phyloP scores from a whole-genome alignment of 1,140 invertebrate genomes.

The Drosophila arawakana region DNA sequence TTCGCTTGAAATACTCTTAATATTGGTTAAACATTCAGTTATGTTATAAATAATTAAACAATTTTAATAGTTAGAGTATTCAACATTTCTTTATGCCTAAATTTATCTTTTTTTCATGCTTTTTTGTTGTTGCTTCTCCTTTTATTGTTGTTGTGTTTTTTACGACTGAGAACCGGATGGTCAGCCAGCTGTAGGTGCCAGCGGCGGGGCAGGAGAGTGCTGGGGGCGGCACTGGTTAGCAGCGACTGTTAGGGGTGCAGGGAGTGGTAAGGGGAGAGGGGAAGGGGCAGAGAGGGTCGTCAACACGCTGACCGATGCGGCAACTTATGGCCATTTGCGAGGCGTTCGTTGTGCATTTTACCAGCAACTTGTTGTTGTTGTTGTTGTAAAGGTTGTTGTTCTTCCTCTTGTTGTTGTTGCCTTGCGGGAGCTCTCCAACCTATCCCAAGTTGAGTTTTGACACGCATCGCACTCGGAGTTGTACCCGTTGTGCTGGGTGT shows the following conservation, averaged over 20 bases:
- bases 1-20: too few species aligned
- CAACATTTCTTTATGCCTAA: too few species aligned
- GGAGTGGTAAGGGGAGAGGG: background rate
- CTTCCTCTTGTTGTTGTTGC: slow-evolving; percentile 46
- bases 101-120: background rate
- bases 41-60: too few species aligned
- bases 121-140: slow-evolving; percentile 22
- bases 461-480: slow-evolving; percentile 60
- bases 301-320: slow-evolving; percentile 52
- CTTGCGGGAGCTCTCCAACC: slow-evolving; percentile 79
- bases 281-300: slow-evolving; percentile 27
- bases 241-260: background rate
- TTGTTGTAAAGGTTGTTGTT: slow-evolving; percentile 35
- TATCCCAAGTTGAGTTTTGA: slow-evolving; percentile 79
- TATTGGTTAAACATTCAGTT: too few species aligned
- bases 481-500: slow-evolving; percentile 34
- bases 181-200: slow-evolving; percentile 23
- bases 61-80: too few species aligned
- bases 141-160: slow-evolving; percentile 37
- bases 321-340: slow-evolving; percentile 54
- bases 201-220: background rate
- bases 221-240: background rate
- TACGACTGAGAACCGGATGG: slow-evolving; percentile 72
- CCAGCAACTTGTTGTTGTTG: slow-evolving; percentile 46
- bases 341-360: slow-evolving; percentile 52